Conservation (phyloP, 1,140 invertebrate genomes). For the Argopecten irradians region DNA sequence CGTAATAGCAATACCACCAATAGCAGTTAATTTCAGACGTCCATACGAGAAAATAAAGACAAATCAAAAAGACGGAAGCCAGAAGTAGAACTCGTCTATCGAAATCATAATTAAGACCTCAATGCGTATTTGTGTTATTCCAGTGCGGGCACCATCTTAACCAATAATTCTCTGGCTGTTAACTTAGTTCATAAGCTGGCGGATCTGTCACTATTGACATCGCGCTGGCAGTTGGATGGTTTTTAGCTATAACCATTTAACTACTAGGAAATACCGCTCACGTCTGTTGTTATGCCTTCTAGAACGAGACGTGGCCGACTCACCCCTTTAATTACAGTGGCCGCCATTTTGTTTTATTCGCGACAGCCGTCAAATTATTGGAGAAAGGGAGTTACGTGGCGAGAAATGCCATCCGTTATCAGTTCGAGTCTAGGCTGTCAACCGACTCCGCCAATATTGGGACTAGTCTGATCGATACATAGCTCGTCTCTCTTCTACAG, state of each 20-base stretch:
- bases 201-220: not conserved
- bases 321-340: not conserved
- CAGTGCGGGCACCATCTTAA: not conserved
- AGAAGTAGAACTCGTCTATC: not conserved
- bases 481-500: not conserved
- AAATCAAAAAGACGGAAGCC: not conserved
- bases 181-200: not conserved
- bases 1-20: not conserved
- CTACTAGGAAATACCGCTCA: not conserved
- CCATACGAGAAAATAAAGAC: not conserved
- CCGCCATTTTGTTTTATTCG: not conserved
- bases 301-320: not conserved
- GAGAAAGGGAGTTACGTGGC: not conserved
- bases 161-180: not conserved
- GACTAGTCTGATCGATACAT: not conserved
- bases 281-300: not conserved
- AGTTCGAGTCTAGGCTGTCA: not conserved
- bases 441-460: not conserved
- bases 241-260: not conserved
- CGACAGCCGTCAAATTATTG: not conserved
- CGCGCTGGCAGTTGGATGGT: not conserved
- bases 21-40: slow-evolving; percentile 3
- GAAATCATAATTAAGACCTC: not conserved
- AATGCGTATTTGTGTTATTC: not conserved
- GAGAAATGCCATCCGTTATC: not conserved